Evolutionary conservation across 2,797 vertebrate species (phyloP), one percentile per base, ranked within the genome.

Genomic region (Sebastes minor): DNA sequence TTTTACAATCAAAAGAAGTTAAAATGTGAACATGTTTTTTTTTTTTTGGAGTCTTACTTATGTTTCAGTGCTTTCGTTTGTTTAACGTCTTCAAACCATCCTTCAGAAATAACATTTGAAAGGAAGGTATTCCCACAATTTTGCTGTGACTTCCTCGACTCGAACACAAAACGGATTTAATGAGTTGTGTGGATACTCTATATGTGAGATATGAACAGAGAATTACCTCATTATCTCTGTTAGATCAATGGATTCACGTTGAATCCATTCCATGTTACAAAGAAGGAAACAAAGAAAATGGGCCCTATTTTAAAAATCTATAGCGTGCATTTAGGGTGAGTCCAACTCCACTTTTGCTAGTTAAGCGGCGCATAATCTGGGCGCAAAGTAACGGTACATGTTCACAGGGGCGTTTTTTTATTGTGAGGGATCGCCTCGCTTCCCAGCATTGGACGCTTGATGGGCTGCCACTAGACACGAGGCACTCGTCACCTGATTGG

Each of bases 211-310:
- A 61, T 33, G 14, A 32, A 25, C 18, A 35, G 53, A 70, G 38
- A 42, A 53, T 35, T 68, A 46, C 69, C 2, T 78, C 59, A 80
- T 81, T 72, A 79, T 18, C 42, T 71, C 53, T 4, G 32, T 49
- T 23, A 71, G 74, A 81, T 73, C 49, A 49, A 9, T 64, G 22
- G 49, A 76, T 52, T 71, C 28, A 18, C 65, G 69, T 7, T 63
- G 56, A 70, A 38, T 57, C n/a, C 32, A 38, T 38, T 38, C 5
- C 22, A n/a, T 35, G 64, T 67, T 68, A 13, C 49, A 30, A 53
- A 61, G 8, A 49, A 52, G n/a, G 9, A 63, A 10, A 53, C 14
- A 28, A 6, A 23, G 59, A 23, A n/a, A n/a, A 49, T 49, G 2
- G 46, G 16, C 46, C 16, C 18, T 20, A 49, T 49, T 0, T 49